Base-by-base conservation (phyloP, 1,140 invertebrate species). In the Bilobella aurantiaca region DNA sequence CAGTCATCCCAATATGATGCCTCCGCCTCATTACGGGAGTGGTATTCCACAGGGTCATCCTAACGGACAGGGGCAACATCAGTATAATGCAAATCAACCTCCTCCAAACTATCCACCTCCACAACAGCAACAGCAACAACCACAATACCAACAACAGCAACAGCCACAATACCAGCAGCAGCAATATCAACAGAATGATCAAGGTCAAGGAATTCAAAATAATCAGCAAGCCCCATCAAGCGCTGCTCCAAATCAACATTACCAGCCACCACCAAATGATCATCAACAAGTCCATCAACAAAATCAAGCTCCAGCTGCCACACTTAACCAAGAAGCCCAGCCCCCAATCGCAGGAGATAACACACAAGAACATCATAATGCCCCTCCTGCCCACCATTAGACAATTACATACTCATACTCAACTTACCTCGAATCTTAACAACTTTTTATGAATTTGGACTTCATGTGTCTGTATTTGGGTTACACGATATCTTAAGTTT, bases 121-220 rank as follows among this genome's bases (percentile, higher is more conserved):
- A 29, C 58, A 70, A 46, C 74, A 69, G 37, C 74, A 75, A 68
- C 69, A 70, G 56, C 66, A 69, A 21, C 64, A 65, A 3, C 64
- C 61, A 29, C 61, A 61, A 18, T 61, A 72, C 46, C 68, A 69
- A 57, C 65, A 61, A 46, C 32, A 64, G 62, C 62, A 58, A 37
- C 31, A 34, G 60, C 69, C 49, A 63, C 70, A 57, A 59, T 72
- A 63, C 65, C 65, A 75, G 30, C 69, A 74, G 27, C 68, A 68
- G 42, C 68, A 68, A 30, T 30, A 61, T 16, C 67, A 69, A 29
- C 58, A 66, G 23, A 12, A 49, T 3, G 53, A 53, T 31, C 59
- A 62, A 25, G 32, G 18, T 28, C 56, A 53, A 25, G 21, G 14
- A 8, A 25, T 63, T 59, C 32, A 42, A 2, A 14, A 58, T 42